phyloP scores from a whole-genome alignment of 2,888 invertebrate species.

The Plebejus anna region DNA sequence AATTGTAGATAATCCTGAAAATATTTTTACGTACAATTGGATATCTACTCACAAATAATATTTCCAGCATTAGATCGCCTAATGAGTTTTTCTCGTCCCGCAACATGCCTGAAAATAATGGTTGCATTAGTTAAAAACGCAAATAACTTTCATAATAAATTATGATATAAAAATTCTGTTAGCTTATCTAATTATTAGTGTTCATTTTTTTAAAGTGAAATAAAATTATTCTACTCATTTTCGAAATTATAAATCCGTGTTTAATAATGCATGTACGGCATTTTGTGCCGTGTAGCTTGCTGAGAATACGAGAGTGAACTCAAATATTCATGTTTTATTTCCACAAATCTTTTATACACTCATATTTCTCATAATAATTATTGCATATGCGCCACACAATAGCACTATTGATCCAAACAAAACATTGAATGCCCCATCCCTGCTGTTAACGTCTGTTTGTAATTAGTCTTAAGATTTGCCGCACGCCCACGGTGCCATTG shows the following conservation, averaged over 20 bases:
- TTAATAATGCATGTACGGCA: too few relatives aligned
- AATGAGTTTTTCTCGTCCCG: neutral
- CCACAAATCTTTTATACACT: constrained; percentile 10
- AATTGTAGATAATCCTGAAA: neutral
- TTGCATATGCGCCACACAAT: constrained; percentile 11
- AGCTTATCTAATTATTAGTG: neutral
- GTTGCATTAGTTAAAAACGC: neutral
- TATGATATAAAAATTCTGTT: neutral
- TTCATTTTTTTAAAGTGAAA: neutral
- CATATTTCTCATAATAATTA: constrained; percentile 8
- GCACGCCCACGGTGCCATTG: constrained; percentile 30
- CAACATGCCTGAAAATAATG: neutral
- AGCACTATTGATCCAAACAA: constrained; percentile 28
- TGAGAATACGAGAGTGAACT: neutral
- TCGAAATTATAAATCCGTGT: neutral
- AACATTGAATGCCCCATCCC: constrained; percentile 35
- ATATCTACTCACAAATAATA: neutral
- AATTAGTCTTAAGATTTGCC: constrained; percentile 30
- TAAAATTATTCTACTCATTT: neutral
- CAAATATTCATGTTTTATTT: neutral
- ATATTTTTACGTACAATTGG: neutral
- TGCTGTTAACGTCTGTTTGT: constrained; percentile 37
- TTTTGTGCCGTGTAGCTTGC: neutral
- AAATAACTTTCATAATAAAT: neutral
- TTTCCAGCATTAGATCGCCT: neutral